These are phyloP conservation scores for Pachycephala philippinensis DNA, from an alignment of 2,113 vertebrate species.

Conservation along the genomic window DNA sequence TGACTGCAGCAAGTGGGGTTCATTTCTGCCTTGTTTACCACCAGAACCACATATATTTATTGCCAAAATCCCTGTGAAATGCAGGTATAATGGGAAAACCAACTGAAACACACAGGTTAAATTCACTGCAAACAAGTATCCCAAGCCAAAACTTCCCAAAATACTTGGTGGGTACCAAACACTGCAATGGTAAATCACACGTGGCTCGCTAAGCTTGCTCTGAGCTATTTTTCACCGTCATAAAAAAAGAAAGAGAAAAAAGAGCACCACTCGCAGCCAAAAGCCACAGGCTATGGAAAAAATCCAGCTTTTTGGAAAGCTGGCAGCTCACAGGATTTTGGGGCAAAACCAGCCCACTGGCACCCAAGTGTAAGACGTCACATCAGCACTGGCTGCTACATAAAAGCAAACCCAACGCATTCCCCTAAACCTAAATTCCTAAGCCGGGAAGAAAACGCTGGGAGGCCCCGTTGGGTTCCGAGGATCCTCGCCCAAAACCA, in stretches of 20 bases:
- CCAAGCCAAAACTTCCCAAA: background rate
- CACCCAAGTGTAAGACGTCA: background rate
- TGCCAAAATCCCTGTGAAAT: background rate
- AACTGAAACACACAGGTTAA: background rate
- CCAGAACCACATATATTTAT: background rate
- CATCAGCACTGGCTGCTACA: background rate
- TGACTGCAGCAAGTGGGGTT: background rate
- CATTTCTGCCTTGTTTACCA: background rate
- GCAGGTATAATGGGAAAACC: background rate
- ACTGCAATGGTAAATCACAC: background rate
- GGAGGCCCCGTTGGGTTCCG: background rate
- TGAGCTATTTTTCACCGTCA: background rate
- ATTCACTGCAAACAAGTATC: background rate
- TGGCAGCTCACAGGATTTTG: background rate
- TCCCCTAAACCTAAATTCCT: background rate
- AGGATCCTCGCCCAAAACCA: background rate
- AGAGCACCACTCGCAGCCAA: background rate
- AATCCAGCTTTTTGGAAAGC: background rate
- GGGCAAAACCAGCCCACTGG: background rate
- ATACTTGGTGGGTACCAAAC: background rate
- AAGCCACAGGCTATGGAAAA: background rate
- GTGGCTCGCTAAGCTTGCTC: background rate
- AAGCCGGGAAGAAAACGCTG: rapidly evolving
- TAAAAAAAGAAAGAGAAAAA: background rate
- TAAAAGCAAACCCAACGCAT: background rate